Percentiles rank a stretch among this genome's conserved stretches.
Evolutionary conservation across 2,888 invertebrate species (phyloP).

Genomic region (Melipona beecheii): DNA sequence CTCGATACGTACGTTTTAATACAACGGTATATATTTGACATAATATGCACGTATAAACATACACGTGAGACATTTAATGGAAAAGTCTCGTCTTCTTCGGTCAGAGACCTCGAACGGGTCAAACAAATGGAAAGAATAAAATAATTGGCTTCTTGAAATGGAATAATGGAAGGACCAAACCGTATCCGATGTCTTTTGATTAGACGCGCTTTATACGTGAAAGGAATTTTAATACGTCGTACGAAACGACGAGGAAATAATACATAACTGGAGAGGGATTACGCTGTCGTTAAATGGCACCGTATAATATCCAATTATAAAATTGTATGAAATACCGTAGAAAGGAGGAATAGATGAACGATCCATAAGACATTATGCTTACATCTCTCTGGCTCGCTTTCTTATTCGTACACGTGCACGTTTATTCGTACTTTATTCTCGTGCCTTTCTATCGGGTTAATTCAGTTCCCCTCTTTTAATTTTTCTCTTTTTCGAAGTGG

Average conservation of each 20-base stretch:
- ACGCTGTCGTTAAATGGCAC: background rate
- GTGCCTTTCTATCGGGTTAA: background rate
- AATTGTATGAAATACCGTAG: background rate
- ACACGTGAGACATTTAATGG: too few species aligned
- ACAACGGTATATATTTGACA: too few species aligned
- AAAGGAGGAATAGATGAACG: background rate
- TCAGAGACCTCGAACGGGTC: too few species aligned
- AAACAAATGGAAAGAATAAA: background rate
- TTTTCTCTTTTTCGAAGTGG: background rate
- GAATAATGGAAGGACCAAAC: background rate
- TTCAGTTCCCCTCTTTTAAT: background rate
- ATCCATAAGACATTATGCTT: background rate
- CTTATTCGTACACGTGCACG: background rate
- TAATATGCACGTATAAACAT: too few species aligned
- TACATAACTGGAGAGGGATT: background rate
- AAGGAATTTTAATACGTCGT: background rate
- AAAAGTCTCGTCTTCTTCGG: too few species aligned
- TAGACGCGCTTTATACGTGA: background rate
- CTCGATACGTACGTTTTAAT: too few species aligned
- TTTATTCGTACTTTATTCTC: background rate
- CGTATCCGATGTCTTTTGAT: background rate
- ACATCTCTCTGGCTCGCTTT: background rate
- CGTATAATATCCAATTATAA: background rate
- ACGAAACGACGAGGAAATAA: background rate
- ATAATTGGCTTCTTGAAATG: background rate